Evolutionary conservation across 2,113 vertebrate genomes (phyloP).

Genomic region (Myiozetetes cayanensis): DNA sequence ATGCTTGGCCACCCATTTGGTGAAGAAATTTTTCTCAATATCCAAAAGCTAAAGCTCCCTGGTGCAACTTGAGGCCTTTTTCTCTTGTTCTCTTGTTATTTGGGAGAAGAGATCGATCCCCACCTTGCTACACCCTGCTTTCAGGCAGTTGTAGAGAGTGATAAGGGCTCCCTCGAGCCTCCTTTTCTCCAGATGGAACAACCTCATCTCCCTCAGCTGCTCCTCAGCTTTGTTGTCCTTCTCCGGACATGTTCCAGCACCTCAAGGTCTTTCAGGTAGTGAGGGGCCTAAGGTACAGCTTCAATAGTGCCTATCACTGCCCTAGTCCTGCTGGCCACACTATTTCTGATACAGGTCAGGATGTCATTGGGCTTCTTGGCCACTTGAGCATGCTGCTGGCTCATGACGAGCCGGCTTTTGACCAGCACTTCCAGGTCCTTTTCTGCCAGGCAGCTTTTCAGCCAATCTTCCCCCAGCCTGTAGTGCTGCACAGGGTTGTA

Average conservation of each 20-base stretch:
- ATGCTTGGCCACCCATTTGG: not conserved
- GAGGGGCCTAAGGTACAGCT: not conserved
- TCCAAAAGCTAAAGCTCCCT: not conserved
- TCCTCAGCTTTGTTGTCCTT: not conserved
- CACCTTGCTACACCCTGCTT: not conserved
- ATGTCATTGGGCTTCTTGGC: not conserved
- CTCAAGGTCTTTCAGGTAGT: not conserved
- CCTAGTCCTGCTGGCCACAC: not conserved
- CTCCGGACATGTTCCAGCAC: not conserved
- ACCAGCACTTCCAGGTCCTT: not conserved
- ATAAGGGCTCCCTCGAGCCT: too few species aligned
- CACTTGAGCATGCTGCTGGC: not conserved
- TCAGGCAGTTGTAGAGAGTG: not conserved
- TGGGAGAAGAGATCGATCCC: not conserved
- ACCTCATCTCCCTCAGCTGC: not conserved
- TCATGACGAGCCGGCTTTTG: not conserved
- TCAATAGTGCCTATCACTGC: not conserved
- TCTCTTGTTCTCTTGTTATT: not conserved
- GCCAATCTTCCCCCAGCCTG: not conserved
- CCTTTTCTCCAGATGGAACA: not conserved
- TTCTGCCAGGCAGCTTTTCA: not conserved
- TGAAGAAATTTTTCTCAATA: not conserved
- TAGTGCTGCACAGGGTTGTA: rapidly evolving
- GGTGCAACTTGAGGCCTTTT: not conserved
- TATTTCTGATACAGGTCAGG: not conserved